Conservation (phyloP, 2,888 invertebrate species). For the Brachynemurus nebulosus region DNA sequence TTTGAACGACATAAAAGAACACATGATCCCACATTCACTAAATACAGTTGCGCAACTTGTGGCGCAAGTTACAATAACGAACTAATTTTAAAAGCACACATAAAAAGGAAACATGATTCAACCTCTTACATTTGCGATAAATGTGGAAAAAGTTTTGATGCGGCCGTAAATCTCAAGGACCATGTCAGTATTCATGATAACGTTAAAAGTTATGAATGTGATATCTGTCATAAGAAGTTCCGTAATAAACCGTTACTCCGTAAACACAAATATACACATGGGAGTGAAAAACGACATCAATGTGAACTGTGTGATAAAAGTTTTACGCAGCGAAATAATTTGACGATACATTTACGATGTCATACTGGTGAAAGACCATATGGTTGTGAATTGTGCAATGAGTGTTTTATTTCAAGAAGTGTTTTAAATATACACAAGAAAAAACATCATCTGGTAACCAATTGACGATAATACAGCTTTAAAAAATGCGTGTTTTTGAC, state of each 20-base stretch:
- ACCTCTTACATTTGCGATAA: too few species aligned
- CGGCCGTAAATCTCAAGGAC: not conserved
- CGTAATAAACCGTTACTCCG: not conserved
- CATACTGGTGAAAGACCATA: conserved; percentile 38
- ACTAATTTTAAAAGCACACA: conserved; percentile 16
- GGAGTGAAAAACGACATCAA: conserved; percentile 21
- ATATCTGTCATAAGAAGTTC: not conserved
- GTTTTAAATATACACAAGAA: not conserved
- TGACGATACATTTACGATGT: conserved; percentile 34
- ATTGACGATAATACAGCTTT: too few species aligned
- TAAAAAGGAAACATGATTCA: too few species aligned
- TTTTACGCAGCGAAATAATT: conserved; percentile 32
- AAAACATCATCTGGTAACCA: conserved; percentile 34
- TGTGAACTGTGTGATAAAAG: not conserved
- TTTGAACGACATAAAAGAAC: too few species aligned
- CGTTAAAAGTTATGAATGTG: not conserved
- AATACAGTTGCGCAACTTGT: too few species aligned
- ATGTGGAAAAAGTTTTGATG: not conserved
- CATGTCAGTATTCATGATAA: not conserved
- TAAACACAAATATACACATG: not conserved
- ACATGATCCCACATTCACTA: too few species aligned
- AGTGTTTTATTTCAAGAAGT: conserved; percentile 32
- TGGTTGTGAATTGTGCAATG: conserved; percentile 35
- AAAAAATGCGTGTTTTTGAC: too few species aligned
- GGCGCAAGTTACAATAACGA: conserved; percentile 15